Evolutionary conservation across 2,888 invertebrate species (phyloP).

Genomic region (Pyrocoelia pectoralis): DNA sequence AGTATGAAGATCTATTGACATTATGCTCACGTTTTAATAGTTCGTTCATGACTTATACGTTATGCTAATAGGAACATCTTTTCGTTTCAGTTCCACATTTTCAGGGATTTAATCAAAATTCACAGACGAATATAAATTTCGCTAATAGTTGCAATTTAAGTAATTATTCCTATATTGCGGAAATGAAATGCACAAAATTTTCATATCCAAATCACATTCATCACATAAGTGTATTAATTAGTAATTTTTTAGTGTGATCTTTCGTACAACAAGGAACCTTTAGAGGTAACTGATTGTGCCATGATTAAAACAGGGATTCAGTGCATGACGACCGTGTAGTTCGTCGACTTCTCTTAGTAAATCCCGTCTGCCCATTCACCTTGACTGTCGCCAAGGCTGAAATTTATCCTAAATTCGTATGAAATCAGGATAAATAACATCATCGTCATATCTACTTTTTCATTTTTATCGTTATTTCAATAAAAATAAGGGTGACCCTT

Average conservation of each 20-base stretch:
- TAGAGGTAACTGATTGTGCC: constrained; percentile 25
- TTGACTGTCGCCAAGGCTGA: constrained; percentile 41
- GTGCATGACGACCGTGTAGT: constrained; percentile 39
- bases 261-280: constrained; percentile 18
- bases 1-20: too few relatives aligned
- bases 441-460: neutral
- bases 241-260: constrained; percentile 20
- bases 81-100: too few relatives aligned
- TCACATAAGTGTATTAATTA: constrained; percentile 8
- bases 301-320: constrained; percentile 39
- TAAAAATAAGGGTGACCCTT: too few relatives aligned
- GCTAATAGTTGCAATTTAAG: too few relatives aligned
- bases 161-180: too few relatives aligned
- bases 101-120: too few relatives aligned
- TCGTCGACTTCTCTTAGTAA: constrained; percentile 38
- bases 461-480: too few relatives aligned
- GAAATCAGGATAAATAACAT: constrained; percentile 23
- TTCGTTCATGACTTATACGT: too few relatives aligned
- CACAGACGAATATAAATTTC: too few relatives aligned
- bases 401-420: constrained; percentile 31
- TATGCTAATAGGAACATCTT: too few relatives aligned
- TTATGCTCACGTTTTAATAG: too few relatives aligned
- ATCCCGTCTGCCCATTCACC: constrained; percentile 40
- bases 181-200: neutral
- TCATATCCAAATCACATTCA: neutral